A percentile compares a stretch with the other conserved stretches of the same genome.
Conservation (phyloP, 2,888 invertebrate species). For the Morinoia aosen region DNA sequence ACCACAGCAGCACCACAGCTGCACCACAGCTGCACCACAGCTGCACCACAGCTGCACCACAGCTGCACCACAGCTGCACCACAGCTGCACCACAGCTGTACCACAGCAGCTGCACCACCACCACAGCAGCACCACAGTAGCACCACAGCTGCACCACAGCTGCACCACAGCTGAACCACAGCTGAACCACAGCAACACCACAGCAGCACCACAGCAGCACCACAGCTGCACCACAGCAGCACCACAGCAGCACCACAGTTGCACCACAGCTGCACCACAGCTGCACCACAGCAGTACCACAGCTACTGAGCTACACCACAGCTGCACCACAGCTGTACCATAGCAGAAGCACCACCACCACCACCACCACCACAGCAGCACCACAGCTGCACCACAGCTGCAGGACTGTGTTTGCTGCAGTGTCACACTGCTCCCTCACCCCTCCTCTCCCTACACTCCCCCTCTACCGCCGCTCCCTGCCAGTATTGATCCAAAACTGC, state of each 20-base stretch:
- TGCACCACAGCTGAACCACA: neutral
- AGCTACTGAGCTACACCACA: no score
- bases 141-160: neutral
- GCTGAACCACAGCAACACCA: neutral
- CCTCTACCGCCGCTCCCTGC: slow-evolving; percentile 20
- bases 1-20: neutral
- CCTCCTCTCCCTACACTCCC: neutral
- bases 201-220: neutral
- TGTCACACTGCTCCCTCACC: neutral
- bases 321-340: neutral
- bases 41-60: neutral
- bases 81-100: neutral
- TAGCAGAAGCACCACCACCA: no score
- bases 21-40: neutral
- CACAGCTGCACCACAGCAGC: neutral
- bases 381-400: neutral
- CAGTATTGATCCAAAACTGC: slow-evolving; percentile 37
- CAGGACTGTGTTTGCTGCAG: no score
- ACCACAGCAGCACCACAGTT: no score
- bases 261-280: neutral
- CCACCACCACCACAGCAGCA: no score
- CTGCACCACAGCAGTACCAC: neutral
- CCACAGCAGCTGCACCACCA: no score
- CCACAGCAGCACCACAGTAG: no score
- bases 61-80: neutral